Conservation (phyloP, 2,888 invertebrate genomes). For the Bembecia ichneumoniformis region DNA sequence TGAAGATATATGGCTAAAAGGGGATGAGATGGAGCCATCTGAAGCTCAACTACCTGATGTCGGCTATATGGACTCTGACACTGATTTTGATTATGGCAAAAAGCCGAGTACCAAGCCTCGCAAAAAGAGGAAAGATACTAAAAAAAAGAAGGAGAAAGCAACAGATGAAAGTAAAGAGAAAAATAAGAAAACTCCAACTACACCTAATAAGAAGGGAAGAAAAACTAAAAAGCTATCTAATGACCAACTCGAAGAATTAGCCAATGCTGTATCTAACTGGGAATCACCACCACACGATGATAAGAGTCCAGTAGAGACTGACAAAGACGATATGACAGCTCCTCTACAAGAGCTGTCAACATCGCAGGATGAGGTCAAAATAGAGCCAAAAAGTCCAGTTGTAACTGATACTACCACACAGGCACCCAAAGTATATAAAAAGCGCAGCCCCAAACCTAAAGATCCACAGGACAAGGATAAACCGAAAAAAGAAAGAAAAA, state of each 20-base stretch:
- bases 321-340: neutral
- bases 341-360: constrained; percentile 13
- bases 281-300: constrained; percentile 47
- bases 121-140: constrained; percentile 34
- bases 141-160: constrained; percentile 26
- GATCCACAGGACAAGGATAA: constrained; percentile 12
- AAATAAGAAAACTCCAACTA: constrained; percentile 1
- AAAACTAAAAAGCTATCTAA: constrained; percentile 47
- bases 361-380: constrained; percentile 7
- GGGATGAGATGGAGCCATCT: constrained; percentile 79
- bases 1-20: constrained; percentile 86
- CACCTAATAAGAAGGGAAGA: constrained; percentile 11
- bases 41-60: constrained; percentile 61
- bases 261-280: constrained; percentile 46
- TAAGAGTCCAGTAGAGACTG: neutral
- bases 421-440: constrained; percentile 36
- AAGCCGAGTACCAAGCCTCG: constrained; percentile 31
- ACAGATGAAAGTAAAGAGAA: constrained; percentile 12
- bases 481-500: constrained; percentile 26
- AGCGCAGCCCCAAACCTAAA: constrained; percentile 35
- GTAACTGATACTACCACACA: constrained; percentile 7
- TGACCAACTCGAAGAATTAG: constrained; percentile 45
- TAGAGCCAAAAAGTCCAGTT: constrained; percentile 6
- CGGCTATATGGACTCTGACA: constrained; percentile 62
- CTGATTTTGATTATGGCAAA: constrained; percentile 59